Percentiles rank a stretch among this genome's conserved stretches.
These are phyloP conservation scores for Physocephala rufipes DNA, from an alignment of 2,888 invertebrate genomes.

Conservation along the genomic window DNA sequence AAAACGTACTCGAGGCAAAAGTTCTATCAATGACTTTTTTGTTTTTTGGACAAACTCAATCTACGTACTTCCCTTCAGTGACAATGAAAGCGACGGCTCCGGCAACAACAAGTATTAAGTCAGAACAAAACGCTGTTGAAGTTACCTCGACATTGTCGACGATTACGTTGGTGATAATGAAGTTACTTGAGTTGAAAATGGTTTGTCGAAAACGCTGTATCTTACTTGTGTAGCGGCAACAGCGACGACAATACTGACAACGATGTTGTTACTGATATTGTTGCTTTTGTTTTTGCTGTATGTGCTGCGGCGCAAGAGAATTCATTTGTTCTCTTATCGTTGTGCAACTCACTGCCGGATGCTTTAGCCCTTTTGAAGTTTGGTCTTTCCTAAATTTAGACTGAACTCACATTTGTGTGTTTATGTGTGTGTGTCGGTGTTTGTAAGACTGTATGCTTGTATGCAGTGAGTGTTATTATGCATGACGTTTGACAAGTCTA, in stretches of 20 bases:
- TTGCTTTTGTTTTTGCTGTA: constrained; percentile 3
- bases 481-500: constrained; percentile 31
- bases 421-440: constrained; percentile 1
- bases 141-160: not conserved
- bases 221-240: too few species aligned
- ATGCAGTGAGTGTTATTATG: constrained; percentile 5
- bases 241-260: not conserved
- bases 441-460: constrained; percentile 1
- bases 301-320: constrained; percentile 28
- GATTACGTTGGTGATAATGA: not conserved
- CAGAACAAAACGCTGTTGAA: not conserved
- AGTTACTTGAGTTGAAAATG: too few species aligned
- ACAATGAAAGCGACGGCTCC: not conserved
- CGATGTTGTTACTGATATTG: not conserved
- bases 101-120: not conserved
- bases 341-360: not conserved
- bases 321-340: constrained; percentile 14
- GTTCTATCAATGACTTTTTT: constrained; percentile 28
- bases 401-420: not conserved
- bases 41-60: constrained; percentile 24
- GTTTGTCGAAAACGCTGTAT: too few species aligned
- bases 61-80: constrained; percentile 12
- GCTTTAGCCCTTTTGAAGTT: not conserved
- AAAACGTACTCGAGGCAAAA: constrained; percentile 28
- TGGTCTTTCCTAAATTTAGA: not conserved